A percentile compares a stretch with the other conserved stretches of the same genome.
phyloP scores from a whole-genome alignment of 2,888 invertebrate genomes.

The Cataglyphis livida region DNA sequence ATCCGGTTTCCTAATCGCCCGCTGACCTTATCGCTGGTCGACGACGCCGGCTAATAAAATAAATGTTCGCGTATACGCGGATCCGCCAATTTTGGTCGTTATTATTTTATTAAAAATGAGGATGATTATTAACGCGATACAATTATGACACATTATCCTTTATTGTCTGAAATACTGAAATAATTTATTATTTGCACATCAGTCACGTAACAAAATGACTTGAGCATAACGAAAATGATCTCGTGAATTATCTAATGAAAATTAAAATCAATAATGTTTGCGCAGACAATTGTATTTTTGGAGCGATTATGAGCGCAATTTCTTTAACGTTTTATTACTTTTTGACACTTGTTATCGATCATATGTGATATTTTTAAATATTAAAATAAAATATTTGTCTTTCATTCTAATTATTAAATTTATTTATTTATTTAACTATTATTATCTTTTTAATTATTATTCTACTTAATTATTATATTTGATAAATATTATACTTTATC shows the following conservation, averaged over 20 bases:
- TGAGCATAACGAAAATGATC: background rate
- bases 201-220: background rate
- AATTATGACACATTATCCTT: conserved; percentile 29
- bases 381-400: background rate
- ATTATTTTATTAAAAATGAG: background rate
- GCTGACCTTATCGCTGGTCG: conserved; percentile 59
- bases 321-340: background rate
- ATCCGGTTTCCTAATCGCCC: conserved; percentile 65
- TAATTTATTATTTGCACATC: background rate
- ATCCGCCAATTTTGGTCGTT: conserved; percentile 18
- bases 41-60: conserved; percentile 17
- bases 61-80: conserved; percentile 10
- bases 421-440: background rate
- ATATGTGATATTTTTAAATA: background rate
- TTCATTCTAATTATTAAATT: background rate
- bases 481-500: background rate
- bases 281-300: background rate
- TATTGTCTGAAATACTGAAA: background rate
- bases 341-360: background rate
- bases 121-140: background rate
- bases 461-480: background rate
- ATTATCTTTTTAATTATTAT: background rate
- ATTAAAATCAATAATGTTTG: background rate
- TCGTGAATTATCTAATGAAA: background rate
- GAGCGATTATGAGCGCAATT: background rate